A percentile compares a stretch with the other conserved stretches of the same genome.
phyloP scores from a whole-genome alignment of 2,888 invertebrate genomes.

The Drosophila picticornis region DNA sequence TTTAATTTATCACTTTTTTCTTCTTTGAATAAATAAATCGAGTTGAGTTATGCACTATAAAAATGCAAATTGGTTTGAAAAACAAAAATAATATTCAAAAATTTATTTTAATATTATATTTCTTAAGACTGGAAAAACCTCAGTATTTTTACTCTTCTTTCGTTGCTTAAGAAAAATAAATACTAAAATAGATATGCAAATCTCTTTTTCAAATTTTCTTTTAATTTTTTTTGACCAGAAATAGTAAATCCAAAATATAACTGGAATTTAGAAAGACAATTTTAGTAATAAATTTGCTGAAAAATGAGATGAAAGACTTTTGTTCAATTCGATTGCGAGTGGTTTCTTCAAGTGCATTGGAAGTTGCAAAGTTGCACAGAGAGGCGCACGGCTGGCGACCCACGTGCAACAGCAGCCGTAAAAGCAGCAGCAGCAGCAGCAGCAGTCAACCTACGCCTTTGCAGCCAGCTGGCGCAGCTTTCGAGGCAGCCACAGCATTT shows the following conservation, averaged over 20 bases:
- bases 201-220: not conserved
- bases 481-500: constrained; percentile 3
- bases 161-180: not conserved
- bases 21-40: not conserved
- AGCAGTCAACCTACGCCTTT: constrained; percentile 36
- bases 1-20: not conserved
- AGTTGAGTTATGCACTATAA: not conserved
- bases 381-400: constrained; percentile 37
- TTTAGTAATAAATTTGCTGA: not conserved
- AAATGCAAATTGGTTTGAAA: not conserved
- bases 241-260: not conserved
- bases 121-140: not conserved
- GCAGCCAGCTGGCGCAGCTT: constrained; percentile 13
- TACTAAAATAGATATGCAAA: not conserved
- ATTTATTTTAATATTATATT: not conserved
- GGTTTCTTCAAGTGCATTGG: not conserved
- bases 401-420: constrained; percentile 44
- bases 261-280: not conserved
- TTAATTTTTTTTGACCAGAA: not conserved
- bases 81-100: not conserved
- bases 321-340: not conserved
- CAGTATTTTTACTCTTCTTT: not conserved
- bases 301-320: accelerated
- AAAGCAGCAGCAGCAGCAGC: constrained; percentile 12
- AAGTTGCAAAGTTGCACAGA: constrained; percentile 23